Percentiles rank a stretch among this genome's conserved stretches.
These are phyloP conservation scores for Threskiornis aethiopicus DNA, from an alignment of 2,797 vertebrate genomes.

Conservation along the genomic window DNA sequence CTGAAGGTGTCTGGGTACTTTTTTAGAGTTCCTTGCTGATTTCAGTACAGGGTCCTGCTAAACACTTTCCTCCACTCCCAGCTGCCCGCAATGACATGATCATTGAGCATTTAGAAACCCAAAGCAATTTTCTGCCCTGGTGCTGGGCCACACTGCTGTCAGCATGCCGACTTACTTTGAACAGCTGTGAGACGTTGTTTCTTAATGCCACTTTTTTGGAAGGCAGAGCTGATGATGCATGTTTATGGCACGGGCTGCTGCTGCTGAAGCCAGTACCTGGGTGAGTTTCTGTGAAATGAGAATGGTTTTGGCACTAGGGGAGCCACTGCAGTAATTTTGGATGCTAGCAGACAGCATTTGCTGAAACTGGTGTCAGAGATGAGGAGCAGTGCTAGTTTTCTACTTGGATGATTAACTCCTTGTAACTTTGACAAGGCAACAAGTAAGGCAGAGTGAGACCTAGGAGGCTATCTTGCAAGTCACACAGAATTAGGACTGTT, in stretches of 20 bases:
- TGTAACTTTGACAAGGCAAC: not conserved
- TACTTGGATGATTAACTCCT: not conserved
- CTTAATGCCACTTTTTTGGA: not conserved
- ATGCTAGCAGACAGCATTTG: not conserved
- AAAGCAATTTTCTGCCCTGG: not conserved
- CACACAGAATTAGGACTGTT: not conserved
- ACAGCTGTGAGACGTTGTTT: not conserved
- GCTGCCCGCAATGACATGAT: not conserved
- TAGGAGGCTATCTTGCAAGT: not conserved
- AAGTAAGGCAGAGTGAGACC: not conserved
- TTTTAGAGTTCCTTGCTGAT: not conserved
- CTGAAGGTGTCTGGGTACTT: not conserved
- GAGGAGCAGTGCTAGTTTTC: not conserved
- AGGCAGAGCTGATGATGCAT: not conserved
- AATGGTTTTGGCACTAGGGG: not conserved
- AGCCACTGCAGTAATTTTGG: not conserved
- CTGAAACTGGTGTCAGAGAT: not conserved
- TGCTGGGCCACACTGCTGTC: not conserved
- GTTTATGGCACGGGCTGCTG: not conserved
- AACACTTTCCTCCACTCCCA: not conserved
- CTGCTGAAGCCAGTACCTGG: not conserved
- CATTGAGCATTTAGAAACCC: not conserved
- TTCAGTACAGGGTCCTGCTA: not conserved
- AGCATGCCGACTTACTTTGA: not conserved
- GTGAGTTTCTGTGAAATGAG: not conserved